These are phyloP conservation scores for Phortica variegata DNA, from an alignment of 1,140 invertebrate species.

Conservation along the genomic window DNA sequence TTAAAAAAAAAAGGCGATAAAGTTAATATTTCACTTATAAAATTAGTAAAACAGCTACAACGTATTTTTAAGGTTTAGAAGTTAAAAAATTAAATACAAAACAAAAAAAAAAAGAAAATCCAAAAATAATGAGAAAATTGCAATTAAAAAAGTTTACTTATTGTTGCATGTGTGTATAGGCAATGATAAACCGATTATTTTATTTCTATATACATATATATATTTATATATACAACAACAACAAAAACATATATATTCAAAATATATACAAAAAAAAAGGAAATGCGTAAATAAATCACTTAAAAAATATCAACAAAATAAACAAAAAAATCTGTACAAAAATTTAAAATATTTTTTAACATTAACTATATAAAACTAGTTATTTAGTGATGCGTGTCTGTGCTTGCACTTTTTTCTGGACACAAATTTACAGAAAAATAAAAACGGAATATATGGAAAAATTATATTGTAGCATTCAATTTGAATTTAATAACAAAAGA, in stretches of 20 bases:
- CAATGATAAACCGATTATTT: no score
- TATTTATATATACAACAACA: conserved; percentile 35
- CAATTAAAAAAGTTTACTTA: no score
- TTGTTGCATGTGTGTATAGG: no score
- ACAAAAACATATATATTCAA: conserved; percentile 11
- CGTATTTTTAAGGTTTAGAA: no score
- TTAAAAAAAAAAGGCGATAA: no score
- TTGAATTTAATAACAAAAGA: conserved; percentile 12
- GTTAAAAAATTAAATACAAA: no score
- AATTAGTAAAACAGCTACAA: no score
- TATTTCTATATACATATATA: conserved; percentile 29
- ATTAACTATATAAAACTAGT: conserved; percentile 26
- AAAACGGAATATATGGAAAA: conserved; percentile 18
- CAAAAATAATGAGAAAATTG: background rate
- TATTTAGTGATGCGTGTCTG: conserved; percentile 27
- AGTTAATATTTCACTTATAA: no score
- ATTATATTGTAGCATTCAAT: conserved; percentile 37
- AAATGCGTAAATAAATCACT: no score
- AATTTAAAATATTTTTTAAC: conserved; percentile 25
- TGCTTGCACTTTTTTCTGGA: conserved; percentile 36
- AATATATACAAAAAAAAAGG: no score
- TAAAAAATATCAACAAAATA: conserved; percentile 17
- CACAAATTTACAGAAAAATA: conserved; percentile 31
- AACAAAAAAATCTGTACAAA: conserved; percentile 38
- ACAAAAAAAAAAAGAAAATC: no score